Evolutionary conservation across 2,113 vertebrate species (phyloP).

Genomic region (Lepisosteus oculatus): DNA sequence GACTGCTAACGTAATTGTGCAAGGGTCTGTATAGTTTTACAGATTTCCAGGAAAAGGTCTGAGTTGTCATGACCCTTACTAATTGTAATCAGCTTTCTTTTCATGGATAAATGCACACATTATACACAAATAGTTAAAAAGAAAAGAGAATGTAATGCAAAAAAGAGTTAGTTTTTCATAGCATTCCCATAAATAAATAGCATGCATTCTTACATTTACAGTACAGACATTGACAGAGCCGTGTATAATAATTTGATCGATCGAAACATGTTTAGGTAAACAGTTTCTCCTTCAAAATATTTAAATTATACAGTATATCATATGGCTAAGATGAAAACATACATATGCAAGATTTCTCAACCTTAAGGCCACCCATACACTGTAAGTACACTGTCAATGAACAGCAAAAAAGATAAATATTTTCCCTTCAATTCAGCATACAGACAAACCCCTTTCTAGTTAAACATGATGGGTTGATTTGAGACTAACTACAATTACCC

Average conservation of each 20-base stretch:
- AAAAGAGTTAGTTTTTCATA: too few relatives aligned
- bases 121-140: too few relatives aligned
- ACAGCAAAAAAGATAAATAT: conserved; percentile 10
- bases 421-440: conserved; percentile 5
- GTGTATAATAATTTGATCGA: not conserved
- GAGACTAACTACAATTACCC: not conserved
- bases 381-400: not conserved
- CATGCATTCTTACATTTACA: not conserved
- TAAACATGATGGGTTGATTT: conserved; percentile 16
- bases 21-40: too few relatives aligned
- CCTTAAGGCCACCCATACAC: conserved; percentile 4
- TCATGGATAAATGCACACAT: too few relatives aligned
- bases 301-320: not conserved
- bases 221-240: not conserved
- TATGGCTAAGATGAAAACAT: conserved; percentile 9
- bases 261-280: not conserved
- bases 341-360: conserved; percentile 14
- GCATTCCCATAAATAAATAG: too few relatives aligned
- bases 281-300: not conserved
- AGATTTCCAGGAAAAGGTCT: too few relatives aligned
- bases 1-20: too few relatives aligned
- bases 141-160: too few relatives aligned
- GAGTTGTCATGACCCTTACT: too few relatives aligned
- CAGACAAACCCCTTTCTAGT: not conserved
- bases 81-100: too few relatives aligned